These are phyloP conservation scores for Epizoanthus rinbou DNA, from an alignment of 92 coral and sea anemone genomes.

Conservation along the genomic window DNA sequence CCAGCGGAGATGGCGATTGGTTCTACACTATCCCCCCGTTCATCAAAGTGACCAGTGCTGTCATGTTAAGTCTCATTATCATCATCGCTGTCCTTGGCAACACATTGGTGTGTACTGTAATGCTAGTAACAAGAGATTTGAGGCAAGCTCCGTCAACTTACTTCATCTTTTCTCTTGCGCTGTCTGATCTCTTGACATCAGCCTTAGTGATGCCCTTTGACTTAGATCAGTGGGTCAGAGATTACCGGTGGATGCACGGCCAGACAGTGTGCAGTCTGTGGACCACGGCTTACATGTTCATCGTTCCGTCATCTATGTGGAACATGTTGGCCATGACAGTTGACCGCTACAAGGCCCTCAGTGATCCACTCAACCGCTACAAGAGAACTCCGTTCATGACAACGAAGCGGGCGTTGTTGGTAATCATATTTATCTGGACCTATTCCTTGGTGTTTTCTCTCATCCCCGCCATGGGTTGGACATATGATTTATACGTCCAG, in stretches of 20 bases:
- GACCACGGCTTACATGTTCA: slow-evolving; percentile 89
- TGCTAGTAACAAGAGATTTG: slow-evolving; percentile 59
- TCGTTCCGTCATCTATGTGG: slow-evolving; percentile 90
- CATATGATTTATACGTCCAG: slow-evolving; percentile 32
- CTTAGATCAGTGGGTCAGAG: slow-evolving; percentile 62
- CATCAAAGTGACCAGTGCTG: not conserved
- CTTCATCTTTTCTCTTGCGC: slow-evolving; percentile 80
- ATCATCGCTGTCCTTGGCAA: slow-evolving; percentile 76
- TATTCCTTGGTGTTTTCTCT: slow-evolving; percentile 81
- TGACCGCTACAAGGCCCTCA: slow-evolving; percentile 90
- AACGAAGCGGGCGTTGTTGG: slow-evolving; percentile 60
- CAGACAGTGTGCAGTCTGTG: slow-evolving; percentile 69
- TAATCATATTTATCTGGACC: slow-evolving; percentile 67
- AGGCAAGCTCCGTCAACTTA: slow-evolving; percentile 75
- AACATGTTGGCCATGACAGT: slow-evolving; percentile 84
- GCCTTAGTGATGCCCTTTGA: slow-evolving; percentile 84
- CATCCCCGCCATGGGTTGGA: slow-evolving; percentile 92
- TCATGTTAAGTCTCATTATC: slow-evolving; percentile 45
- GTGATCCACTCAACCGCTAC: slow-evolving; percentile 80
- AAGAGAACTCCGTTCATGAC: slow-evolving; percentile 74
- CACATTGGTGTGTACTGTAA: slow-evolving; percentile 72
- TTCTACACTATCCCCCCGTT: not conserved
- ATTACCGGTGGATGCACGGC: slow-evolving; percentile 74
- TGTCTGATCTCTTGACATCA: slow-evolving; percentile 86
- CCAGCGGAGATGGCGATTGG: not conserved